Conservation (phyloP, 2,797 vertebrate species). For the Enteromius trimaculatus region DNA sequence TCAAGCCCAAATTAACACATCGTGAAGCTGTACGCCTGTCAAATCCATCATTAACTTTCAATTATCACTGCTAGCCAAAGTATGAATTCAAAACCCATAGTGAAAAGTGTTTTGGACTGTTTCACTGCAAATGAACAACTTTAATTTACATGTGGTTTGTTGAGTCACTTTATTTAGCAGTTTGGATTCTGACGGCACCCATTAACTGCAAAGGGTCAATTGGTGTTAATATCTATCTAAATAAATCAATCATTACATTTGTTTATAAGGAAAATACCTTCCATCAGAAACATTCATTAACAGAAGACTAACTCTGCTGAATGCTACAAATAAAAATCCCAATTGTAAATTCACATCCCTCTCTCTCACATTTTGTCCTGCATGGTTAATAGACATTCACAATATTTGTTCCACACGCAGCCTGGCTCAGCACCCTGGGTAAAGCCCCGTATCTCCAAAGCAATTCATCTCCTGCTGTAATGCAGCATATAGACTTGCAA, state of each 20-base stretch:
- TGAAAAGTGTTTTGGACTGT: neutral
- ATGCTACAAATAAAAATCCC: slow-evolving; percentile 18
- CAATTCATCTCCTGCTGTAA: slow-evolving; percentile 43
- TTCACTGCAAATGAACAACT: neutral
- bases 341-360: slow-evolving; percentile 8
- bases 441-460: slow-evolving; percentile 35
- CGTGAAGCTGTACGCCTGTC: neutral
- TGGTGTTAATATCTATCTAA: neutral
- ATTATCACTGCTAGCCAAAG: neutral
- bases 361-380: slow-evolving; percentile 5
- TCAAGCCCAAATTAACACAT: neutral
- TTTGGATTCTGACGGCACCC: neutral
- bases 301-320: neutral
- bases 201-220: neutral
- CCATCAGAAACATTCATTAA: neutral
- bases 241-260: neutral
- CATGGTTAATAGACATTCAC: slow-evolving; percentile 15
- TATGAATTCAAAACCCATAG: neutral
- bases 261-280: neutral
- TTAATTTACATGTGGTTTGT: neutral
- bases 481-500: slow-evolving; percentile 50
- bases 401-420: slow-evolving; percentile 22
- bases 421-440: slow-evolving; percentile 31
- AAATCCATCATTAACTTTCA: neutral
- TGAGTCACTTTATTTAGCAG: neutral